phyloP scores from a whole-genome alignment of 2,113 vertebrate genomes.

The Butastur rufipennis region DNA sequence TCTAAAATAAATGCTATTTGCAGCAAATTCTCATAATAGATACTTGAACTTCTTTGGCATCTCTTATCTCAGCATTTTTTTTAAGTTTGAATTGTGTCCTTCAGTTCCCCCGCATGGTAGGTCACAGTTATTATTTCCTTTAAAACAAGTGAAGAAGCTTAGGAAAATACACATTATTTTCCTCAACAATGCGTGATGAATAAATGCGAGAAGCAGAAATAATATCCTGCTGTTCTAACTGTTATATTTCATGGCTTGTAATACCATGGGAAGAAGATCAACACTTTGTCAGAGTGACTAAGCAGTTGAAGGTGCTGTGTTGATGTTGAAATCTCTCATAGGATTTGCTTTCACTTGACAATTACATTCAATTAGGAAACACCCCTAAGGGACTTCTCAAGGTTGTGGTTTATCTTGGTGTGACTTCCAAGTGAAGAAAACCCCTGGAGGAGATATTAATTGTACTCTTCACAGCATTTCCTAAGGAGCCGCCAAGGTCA shows the following conservation, averaged over 20 bases:
- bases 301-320: not conserved
- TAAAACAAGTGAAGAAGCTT: not conserved
- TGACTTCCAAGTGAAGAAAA: not conserved
- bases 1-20: not conserved
- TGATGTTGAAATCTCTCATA: not conserved
- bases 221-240: not conserved
- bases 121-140: not conserved
- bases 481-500: not conserved
- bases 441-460: not conserved
- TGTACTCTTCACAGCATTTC: not conserved
- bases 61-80: not conserved
- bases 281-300: not conserved
- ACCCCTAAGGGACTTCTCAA: conserved; percentile 40
- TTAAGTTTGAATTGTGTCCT: not conserved
- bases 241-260: not conserved
- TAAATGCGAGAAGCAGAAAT: not conserved
- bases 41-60: not conserved
- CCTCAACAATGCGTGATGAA: not conserved
- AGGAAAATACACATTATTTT: not conserved
- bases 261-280: conserved; percentile 9
- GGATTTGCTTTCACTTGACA: not conserved
- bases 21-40: not conserved
- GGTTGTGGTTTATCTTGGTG: conserved; percentile 14
- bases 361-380: conserved; percentile 53
- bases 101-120: not conserved